Conservation (phyloP, 2,113 vertebrate genomes). For the Charadrius vociferus region DNA sequence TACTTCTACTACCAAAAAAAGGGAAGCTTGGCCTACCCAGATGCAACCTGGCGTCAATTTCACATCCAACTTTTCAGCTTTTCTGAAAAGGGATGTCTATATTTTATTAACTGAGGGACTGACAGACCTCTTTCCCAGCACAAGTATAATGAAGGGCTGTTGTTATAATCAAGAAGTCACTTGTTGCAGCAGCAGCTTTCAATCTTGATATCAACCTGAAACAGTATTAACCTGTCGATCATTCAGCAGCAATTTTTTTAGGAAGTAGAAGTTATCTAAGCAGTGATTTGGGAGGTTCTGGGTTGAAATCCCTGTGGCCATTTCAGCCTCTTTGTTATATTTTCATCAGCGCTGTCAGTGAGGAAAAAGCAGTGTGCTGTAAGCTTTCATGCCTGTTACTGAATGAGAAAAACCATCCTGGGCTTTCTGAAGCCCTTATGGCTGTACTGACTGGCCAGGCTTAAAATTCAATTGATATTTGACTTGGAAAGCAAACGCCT, state of each 20-base stretch:
- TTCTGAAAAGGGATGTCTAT: background rate
- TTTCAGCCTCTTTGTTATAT: conserved; percentile 65
- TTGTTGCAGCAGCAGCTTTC: conserved; percentile 56
- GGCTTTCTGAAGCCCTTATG: conserved; percentile 38
- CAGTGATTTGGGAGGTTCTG: conserved; percentile 44
- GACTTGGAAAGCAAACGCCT: conserved; percentile 57
- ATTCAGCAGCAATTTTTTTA: conserved; percentile 37
- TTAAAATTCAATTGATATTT: conserved; percentile 71
- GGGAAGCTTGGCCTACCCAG: background rate
- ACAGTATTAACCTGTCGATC: conserved; percentile 63
- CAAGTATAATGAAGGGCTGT: conserved; percentile 14
- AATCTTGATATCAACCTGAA: conserved; percentile 31
- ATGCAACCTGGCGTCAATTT: background rate
- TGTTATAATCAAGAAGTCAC: conserved; percentile 51
- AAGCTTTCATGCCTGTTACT: conserved; percentile 49
- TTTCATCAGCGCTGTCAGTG: conserved; percentile 63
- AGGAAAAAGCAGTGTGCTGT: conserved; percentile 57
- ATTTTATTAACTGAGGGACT: conserved; percentile 28
- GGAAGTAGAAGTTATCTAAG: conserved; percentile 42
- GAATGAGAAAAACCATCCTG: conserved; percentile 34
- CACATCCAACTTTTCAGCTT: background rate
- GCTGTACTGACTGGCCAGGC: conserved; percentile 55
- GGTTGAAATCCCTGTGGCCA: conserved; percentile 51
- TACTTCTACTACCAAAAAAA: background rate
- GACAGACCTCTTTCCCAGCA: background rate